Evolutionary conservation across 2,797 vertebrate species (phyloP).

Genomic region (Passerculus sandwichensis): DNA sequence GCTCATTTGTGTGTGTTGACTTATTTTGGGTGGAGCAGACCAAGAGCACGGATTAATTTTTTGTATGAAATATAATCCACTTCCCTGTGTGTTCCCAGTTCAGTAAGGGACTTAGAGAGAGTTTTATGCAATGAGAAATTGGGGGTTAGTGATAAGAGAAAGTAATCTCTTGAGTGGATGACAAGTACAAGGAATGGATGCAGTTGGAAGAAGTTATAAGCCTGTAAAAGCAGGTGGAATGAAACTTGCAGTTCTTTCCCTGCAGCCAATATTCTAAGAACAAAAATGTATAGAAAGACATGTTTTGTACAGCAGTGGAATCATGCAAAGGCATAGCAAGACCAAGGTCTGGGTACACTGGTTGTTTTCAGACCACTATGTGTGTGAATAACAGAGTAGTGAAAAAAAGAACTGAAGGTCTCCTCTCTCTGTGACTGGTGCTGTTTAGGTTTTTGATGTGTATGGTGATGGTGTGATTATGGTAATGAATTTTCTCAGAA

Average conservation of each 20-base stretch:
- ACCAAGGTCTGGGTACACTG: background rate
- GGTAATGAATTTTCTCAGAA: background rate
- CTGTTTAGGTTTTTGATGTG: background rate
- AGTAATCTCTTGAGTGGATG: background rate
- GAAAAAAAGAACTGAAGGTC: background rate
- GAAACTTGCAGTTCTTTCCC: background rate
- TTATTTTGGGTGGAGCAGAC: background rate
- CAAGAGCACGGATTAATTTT: background rate
- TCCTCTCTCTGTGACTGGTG: background rate
- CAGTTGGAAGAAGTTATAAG: background rate
- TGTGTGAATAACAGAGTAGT: background rate
- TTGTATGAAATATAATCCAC: background rate
- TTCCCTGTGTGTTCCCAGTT: background rate
- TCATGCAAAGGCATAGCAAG: background rate
- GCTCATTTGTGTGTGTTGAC: background rate
- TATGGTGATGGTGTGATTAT: background rate
- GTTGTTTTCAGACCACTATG: background rate
- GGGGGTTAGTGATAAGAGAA: background rate
- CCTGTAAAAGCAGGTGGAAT: background rate
- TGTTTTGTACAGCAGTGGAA: rapidly evolving
- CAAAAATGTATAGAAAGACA: background rate
- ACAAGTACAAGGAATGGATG: background rate
- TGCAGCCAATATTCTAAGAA: background rate
- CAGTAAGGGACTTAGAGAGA: background rate
- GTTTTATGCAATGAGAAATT: background rate